These are phyloP conservation scores for Rhyacophila brunnea DNA, from an alignment of 1,140 invertebrate genomes.

Conservation along the genomic window DNA sequence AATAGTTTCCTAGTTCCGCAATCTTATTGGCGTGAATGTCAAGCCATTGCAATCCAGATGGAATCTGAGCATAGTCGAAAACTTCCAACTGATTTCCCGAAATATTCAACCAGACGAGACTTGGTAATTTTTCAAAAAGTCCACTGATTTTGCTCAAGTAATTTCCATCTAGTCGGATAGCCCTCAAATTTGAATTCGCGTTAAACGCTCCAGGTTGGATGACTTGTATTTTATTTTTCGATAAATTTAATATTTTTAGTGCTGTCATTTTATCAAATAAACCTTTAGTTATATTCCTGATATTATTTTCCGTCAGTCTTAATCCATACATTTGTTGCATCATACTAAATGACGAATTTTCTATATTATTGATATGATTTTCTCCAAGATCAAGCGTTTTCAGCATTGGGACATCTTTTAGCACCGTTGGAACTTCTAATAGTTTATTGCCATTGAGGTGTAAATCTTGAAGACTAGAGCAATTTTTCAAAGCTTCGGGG, in stretches of 20 bases:
- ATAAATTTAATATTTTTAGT: conserved; percentile 84
- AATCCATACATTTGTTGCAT: conserved; percentile 82
- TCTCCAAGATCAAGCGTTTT: conserved; percentile 86
- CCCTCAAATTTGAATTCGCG: conserved; percentile 78
- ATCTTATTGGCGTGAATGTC: conserved; percentile 89
- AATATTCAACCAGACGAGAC: conserved; percentile 88
- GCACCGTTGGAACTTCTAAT: conserved; percentile 77
- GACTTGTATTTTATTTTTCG: conserved; percentile 80
- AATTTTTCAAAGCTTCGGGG: conserved; percentile 78
- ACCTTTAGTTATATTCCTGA: conserved; percentile 81
- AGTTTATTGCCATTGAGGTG: conserved; percentile 88
- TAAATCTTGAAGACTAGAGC: conserved; percentile 80
- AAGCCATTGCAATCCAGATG: conserved; percentile 83
- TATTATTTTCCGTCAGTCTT: conserved; percentile 82
- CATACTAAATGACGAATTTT: conserved; percentile 76
- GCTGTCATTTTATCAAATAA: conserved; percentile 81
- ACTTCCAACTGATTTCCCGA: conserved; percentile 85
- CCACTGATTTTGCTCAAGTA: conserved; percentile 80
- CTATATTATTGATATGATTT: conserved; percentile 81
- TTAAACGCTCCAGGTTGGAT: conserved; percentile 86
- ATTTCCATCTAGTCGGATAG: conserved; percentile 86
- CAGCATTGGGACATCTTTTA: conserved; percentile 75
- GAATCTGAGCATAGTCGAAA: conserved; percentile 91
- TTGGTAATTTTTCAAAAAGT: conserved; percentile 81
- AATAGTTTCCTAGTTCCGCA: conserved; percentile 84